Conservation (phyloP, 2,797 vertebrate species). For the Odontamblyopus lacepedii region DNA sequence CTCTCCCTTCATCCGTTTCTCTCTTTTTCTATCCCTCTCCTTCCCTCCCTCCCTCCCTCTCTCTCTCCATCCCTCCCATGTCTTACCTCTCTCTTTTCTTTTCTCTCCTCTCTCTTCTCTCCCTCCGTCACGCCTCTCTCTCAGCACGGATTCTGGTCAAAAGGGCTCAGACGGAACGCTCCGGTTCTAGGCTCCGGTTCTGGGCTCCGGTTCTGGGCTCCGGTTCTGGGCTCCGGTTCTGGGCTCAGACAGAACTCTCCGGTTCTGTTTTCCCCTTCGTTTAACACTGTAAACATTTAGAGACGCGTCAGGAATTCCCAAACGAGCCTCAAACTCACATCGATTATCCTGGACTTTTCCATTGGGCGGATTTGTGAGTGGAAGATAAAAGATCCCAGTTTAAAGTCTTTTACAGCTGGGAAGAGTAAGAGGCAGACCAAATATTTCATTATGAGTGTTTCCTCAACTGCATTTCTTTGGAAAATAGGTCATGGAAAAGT, state of each 20-base stretch:
- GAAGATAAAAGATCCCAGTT: neutral
- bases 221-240: conserved; percentile 40
- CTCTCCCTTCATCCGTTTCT: no score
- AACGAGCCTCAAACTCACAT: neutral
- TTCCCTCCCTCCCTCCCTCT: conserved; percentile 7
- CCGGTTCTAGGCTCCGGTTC: neutral
- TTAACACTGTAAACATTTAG: conserved; percentile 50
- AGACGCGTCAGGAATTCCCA: neutral
- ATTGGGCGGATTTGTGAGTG: neutral
- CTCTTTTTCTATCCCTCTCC: no score
- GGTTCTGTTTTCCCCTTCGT: conserved; percentile 51
- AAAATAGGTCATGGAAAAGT: no score
- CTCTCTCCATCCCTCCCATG: conserved; percentile 33
- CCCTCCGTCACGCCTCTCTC: conserved; percentile 59
- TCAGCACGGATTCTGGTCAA: conserved; percentile 63
- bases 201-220: neutral
- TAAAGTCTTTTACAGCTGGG: neutral
- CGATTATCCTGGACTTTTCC: neutral
- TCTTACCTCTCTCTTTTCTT: conserved; percentile 49
- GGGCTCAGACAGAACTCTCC: conserved; percentile 9
- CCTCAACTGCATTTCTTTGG: no score
- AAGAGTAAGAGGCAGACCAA: no score
- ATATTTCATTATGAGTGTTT: no score
- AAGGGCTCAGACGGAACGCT: conserved; percentile 59
- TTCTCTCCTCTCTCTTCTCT: conserved; percentile 12